Percentiles rank a stretch among this genome's conserved stretches.
Evolutionary conservation across 2,888 invertebrate species (phyloP).

Genomic region (Diloba caeruleocephala): DNA sequence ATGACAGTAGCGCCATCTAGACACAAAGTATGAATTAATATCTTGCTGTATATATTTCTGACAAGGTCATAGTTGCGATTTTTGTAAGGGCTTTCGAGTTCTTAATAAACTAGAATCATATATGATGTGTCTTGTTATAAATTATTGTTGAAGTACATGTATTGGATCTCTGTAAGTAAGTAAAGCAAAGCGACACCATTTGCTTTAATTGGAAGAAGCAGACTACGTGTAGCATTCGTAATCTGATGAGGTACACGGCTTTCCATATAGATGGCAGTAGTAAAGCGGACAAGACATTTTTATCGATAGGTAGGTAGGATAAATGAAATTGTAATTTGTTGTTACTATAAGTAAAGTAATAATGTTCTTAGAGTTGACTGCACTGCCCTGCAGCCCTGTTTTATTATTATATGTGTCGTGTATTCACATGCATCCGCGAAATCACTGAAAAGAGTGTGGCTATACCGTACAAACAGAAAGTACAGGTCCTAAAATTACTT

Average conservation of each 20-base stretch:
- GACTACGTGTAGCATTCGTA: slow-evolving; percentile 23
- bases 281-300: background rate
- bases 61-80: slow-evolving; percentile 49
- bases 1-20: slow-evolving; percentile 72
- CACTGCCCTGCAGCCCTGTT: no score
- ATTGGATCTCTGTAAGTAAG: background rate
- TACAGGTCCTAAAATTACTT: no score
- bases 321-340: no score
- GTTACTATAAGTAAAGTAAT: no score
- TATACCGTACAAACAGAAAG: no score
- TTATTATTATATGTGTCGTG: no score
- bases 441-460: no score
- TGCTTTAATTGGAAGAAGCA: background rate
- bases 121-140: background rate
- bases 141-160: background rate
- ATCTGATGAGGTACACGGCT: slow-evolving; percentile 10
- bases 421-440: no score
- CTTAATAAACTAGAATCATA: background rate
- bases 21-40: slow-evolving; percentile 27
- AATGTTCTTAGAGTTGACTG: no score
- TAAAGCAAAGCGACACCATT: background rate
- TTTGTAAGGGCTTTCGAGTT: slow-evolving; percentile 7
- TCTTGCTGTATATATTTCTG: slow-evolving; percentile 12
- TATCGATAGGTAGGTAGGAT: no score
- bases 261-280: slow-evolving; percentile 39